Percentiles rank a stretch among this genome's conserved stretches.
Evolutionary conservation across 2,113 vertebrate genomes (phyloP).

Genomic region (Triplophysa dalaica): DNA sequence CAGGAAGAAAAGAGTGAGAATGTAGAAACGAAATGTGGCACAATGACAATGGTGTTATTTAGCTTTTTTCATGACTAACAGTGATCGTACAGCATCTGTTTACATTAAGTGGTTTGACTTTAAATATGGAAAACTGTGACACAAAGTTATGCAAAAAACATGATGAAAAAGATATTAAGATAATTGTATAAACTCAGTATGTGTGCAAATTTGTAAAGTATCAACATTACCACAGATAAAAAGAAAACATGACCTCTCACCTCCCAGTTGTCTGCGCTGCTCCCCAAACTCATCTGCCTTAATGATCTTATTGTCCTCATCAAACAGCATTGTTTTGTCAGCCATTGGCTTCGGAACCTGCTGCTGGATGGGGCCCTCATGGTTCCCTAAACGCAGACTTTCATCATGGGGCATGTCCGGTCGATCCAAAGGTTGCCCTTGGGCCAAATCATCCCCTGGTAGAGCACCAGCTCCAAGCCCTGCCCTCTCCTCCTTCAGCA

Average conservation of each 20-base stretch:
- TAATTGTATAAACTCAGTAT: background rate
- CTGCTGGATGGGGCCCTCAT: constrained; percentile 49
- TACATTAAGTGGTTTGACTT: too few relatives aligned
- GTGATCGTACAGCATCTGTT: too few relatives aligned
- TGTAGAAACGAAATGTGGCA: background rate
- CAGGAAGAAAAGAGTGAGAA: background rate
- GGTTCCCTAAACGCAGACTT: constrained; percentile 46
- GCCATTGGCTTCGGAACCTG: constrained; percentile 55
- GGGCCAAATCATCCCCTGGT: constrained; percentile 57
- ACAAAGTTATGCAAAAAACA: background rate
- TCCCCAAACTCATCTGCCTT: constrained; percentile 77
- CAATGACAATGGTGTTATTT: too few relatives aligned
- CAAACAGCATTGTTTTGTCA: constrained; percentile 67
- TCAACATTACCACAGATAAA: background rate
- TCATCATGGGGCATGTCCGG: constrained; percentile 67
- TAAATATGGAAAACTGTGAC: too few relatives aligned
- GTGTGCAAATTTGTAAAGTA: background rate
- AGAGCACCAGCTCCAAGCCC: constrained; percentile 51
- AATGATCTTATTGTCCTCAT: constrained; percentile 74
- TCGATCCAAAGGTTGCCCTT: constrained; percentile 62
- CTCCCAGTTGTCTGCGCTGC: constrained; percentile 67
- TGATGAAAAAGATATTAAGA: too few relatives aligned
- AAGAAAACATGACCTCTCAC: constrained; percentile 53
- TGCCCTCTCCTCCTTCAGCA: constrained; percentile 55
- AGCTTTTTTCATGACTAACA: too few relatives aligned